A percentile compares a stretch with the other conserved stretches of the same genome.
phyloP scores from a whole-genome alignment of 2,113 vertebrate species.

The Ellobius talpinus region DNA sequence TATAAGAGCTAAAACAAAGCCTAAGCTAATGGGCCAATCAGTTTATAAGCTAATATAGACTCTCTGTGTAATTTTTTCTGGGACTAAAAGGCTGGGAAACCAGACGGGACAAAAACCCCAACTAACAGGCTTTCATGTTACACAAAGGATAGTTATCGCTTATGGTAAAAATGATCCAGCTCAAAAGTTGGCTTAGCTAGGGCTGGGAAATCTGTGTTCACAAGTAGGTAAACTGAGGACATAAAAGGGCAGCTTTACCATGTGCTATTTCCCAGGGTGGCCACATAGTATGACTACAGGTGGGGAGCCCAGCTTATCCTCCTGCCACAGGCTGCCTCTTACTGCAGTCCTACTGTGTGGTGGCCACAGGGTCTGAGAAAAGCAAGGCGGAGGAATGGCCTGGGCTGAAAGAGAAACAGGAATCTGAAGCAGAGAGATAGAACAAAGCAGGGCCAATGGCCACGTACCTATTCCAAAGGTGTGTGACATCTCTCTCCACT shows the following conservation, averaged over 20 bases:
- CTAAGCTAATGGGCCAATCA: too few species aligned
- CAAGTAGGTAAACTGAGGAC: not conserved
- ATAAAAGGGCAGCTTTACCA: rapidly evolving
- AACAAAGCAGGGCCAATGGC: not conserved
- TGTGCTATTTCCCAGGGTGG: not conserved
- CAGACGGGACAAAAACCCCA: too few species aligned
- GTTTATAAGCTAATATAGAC: too few species aligned
- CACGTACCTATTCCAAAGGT: rapidly evolving
- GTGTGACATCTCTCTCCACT: not conserved
- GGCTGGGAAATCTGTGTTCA: not conserved
- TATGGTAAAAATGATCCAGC: not conserved
- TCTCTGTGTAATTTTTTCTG: too few species aligned
- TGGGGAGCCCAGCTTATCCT: rapidly evolving
- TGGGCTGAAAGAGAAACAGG: not conserved
- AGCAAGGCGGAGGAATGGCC: not conserved
- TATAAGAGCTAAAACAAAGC: too few species aligned
- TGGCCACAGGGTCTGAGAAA: not conserved
- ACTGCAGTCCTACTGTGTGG: not conserved
- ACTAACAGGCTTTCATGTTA: too few species aligned
- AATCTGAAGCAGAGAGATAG: not conserved
- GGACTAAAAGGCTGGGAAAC: too few species aligned
- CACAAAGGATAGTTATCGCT: too few species aligned
- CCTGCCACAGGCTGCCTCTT: not conserved
- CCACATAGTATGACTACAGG: not conserved
- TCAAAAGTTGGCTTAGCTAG: rapidly evolving